Evolutionary conservation across 2,888 invertebrate species (phyloP), one percentile per base, ranked within the genome.

Genomic region (Brassicogethes aeneus): DNA sequence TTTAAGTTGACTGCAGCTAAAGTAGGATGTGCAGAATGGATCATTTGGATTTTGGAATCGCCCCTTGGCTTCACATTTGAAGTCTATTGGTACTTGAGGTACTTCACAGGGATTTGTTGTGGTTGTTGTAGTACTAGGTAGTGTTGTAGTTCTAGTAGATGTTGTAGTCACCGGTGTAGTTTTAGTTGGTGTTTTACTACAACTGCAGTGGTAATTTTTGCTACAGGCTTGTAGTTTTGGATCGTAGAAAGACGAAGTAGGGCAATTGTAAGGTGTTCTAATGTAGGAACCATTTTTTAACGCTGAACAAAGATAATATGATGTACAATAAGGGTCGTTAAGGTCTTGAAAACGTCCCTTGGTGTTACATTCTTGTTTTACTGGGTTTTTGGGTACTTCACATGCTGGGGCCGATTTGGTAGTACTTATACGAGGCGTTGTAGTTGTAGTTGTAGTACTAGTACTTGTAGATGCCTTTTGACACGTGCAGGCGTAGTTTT

Each of bases 71-170:
- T 23, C 23, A 23, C 23, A 23, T 23, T 23, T 10, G 10, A 23
- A 23, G 10, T 23, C 23, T 10, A 23, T 23, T 7, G 23, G 23
- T 5, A 7, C 10, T 23, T 7, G 5, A 7, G 23, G 23, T 7
- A 23, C 10, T 23, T 7, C 10, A 10, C 23, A 23, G 23, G 5
- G 7, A 23, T 23, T 10, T 23, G 5, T 23, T 16, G 34, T 41
- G 2, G 30, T 37, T 1, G 40, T 7, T n/a, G 37, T 34, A 15
- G 36, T 42, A 23, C 7, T 5, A 7, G 5, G 7, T 23, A 23
- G 5, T 7, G 23, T 23, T n/a, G n/a, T n/a, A 23, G 23, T 7
- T 23, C 7, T 23, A 23, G 23, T 23, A 23, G 23, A 23, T 7
- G 23, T 23, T 23, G 23, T 23, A 10, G 23, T 7, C 5, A 23